Percentiles rank a stretch among this genome's conserved stretches.
phyloP scores from a whole-genome alignment of 2,888 invertebrate genomes.

The Sabatieria punctata region DNA sequence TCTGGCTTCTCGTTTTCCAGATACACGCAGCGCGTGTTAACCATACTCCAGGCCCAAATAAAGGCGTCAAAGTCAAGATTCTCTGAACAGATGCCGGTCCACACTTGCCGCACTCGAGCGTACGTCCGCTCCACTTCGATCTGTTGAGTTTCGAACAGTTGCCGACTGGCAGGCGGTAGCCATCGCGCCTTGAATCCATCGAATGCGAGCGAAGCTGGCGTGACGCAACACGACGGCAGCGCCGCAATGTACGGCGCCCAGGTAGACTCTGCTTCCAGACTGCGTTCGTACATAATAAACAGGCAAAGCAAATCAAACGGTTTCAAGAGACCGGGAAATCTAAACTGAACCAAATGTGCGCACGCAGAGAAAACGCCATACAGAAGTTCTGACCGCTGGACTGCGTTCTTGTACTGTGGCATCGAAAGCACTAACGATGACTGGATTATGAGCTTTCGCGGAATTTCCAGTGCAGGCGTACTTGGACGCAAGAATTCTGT shows the following conservation, averaged over 20 bases:
- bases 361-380: too few relatives aligned
- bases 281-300: constrained; percentile 18
- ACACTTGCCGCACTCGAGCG: too few relatives aligned
- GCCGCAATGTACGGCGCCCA: constrained; percentile 21
- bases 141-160: not conserved
- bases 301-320: constrained; percentile 20
- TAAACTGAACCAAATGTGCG: too few relatives aligned
- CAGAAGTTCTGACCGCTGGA: too few relatives aligned
- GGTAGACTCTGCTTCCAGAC: constrained; percentile 11
- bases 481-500: too few relatives aligned
- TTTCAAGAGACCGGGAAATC: too few relatives aligned
- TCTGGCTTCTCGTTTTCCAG: not conserved
- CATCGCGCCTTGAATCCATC: too few relatives aligned
- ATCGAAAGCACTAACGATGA: too few relatives aligned
- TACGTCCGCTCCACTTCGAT: not conserved
- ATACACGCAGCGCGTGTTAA: constrained; percentile 20
- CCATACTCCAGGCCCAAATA: constrained; percentile 28
- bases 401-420: too few relatives aligned
- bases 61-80: constrained; percentile 9
- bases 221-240: constrained; percentile 14
- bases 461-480: too few relatives aligned
- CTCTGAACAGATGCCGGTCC: constrained; percentile 2
- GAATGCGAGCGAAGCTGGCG: too few relatives aligned
- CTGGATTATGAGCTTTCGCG: too few relatives aligned
- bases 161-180: not conserved